Evolutionary conservation across 2,113 vertebrate species (phyloP), one percentile per base, ranked within the genome.

Genomic region (Okapia johnstoni): DNA sequence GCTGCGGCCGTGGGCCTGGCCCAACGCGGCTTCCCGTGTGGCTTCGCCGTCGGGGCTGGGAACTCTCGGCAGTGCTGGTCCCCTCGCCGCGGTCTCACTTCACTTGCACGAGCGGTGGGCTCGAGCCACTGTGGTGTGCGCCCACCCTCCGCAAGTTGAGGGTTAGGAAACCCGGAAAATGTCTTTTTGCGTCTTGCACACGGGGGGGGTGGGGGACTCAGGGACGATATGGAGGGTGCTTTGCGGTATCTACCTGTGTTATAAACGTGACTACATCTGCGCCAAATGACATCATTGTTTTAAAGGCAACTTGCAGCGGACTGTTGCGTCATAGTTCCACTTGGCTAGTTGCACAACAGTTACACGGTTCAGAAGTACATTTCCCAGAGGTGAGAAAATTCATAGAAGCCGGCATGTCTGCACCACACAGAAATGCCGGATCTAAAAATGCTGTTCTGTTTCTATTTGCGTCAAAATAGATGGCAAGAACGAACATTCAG

Each of bases 301-400:
- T 76, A 48, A 95, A 94, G 90, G 97, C 96, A 99, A 98, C 96
- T 97, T 97, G 96, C 81, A 98, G 93, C 70, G 19, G 85, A 55
- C 46, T 86, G 79, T 98, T 98, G 97, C 98, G 97, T 98, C 98
- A 98, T 95, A 57, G 93, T 98, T 93, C 87, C 94, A 93, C 85
- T 92, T 48, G 21, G 70, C 43, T 94, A 90, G 2, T 0, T 87
- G 40, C 76, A 88, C 70, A 83, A 88, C 23, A 6, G 46, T 96
- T 94, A 94, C 66, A 91, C 63, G 23, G 90, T 96, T 94, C 77
- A 86, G 76, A 52, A 66, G 33, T 79, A 48, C 50, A 94, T 98
- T 97, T 98, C 88, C 52, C 84, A 96, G 76, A 97, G 92, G 60
- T 90, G 54, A 95, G 33, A 28, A 73, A 96, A 94, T 95, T 97